Conservation (phyloP, 2,888 invertebrate genomes). For the Melieria picta region DNA sequence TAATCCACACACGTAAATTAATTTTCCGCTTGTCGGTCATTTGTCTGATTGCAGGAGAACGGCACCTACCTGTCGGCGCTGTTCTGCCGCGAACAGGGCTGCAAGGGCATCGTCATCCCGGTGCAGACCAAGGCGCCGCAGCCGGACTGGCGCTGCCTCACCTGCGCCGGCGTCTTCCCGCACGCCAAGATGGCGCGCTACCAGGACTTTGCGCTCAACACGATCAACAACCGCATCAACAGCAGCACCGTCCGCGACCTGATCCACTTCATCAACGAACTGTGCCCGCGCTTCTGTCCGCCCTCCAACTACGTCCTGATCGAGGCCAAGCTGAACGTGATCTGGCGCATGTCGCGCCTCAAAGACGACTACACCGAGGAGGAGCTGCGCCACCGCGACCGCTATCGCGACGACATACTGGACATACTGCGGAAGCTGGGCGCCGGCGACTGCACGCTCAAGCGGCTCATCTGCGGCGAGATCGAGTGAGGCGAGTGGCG, state of each 20-base stretch:
- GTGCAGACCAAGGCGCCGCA: constrained; percentile 71
- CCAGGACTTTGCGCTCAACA: constrained; percentile 62
- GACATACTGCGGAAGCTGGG: constrained; percentile 60
- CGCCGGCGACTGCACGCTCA: constrained; percentile 64
- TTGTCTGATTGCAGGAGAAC: constrained; percentile 56
- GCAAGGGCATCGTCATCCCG: constrained; percentile 67
- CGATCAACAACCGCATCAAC: constrained; percentile 63
- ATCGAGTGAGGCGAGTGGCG: constrained; percentile 42
- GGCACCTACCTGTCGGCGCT: constrained; percentile 63
- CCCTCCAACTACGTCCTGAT: constrained; percentile 63
- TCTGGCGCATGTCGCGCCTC: constrained; percentile 63
- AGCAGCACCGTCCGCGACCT: constrained; percentile 59
- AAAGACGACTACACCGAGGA: constrained; percentile 56
- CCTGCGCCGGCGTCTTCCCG: constrained; percentile 67
- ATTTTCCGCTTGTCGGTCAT: constrained; percentile 2
- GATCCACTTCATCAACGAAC: constrained; percentile 62
- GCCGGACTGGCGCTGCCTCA: constrained; percentile 75
- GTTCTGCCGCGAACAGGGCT: constrained; percentile 66
- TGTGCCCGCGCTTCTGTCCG: constrained; percentile 63
- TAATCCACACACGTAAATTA: not conserved
- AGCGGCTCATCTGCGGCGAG: constrained; percentile 61
- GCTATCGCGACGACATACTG: constrained; percentile 64
- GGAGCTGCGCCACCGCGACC: constrained; percentile 57
- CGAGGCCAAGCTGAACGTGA: constrained; percentile 64
- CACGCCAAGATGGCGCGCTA: constrained; percentile 61